phyloP scores from a whole-genome alignment of 64 coral and sea anemone genomes.

The Cladopsammia gracilis region DNA sequence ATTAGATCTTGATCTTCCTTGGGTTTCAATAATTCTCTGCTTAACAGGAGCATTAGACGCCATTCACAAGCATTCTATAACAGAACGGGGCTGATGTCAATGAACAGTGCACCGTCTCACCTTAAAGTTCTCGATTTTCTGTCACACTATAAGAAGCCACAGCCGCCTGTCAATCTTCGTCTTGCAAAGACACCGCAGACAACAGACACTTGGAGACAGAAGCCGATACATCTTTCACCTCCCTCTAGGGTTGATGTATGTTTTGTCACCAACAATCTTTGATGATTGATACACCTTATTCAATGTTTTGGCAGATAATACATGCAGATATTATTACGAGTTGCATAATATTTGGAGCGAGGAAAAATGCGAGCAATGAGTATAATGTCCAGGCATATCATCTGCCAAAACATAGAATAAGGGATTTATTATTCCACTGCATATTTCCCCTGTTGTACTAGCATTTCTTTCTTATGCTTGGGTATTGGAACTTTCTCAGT shows the following conservation, averaged over 20 bases:
- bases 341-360: too few species aligned
- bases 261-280: not conserved
- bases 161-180: constrained; percentile 98
- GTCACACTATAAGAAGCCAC: constrained; percentile 93
- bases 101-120: constrained; percentile 69
- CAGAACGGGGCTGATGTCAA: constrained; percentile 65
- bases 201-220: constrained; percentile 95
- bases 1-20: too few species aligned
- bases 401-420: too few species aligned
- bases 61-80: constrained; percentile 86
- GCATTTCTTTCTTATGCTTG: too few species aligned
- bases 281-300: too few species aligned
- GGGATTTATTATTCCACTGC: too few species aligned
- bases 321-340: too few species aligned
- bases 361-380: too few species aligned
- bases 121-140: constrained; percentile 96
- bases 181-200: constrained; percentile 95
- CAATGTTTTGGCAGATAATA: too few species aligned
- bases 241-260: constrained; percentile 96
- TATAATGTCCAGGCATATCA: too few species aligned
- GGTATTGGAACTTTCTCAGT: too few species aligned
- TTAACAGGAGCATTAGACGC: constrained; percentile 66
- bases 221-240: constrained; percentile 61
- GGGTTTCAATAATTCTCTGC: not conserved
- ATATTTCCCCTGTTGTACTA: too few species aligned